Conservation (phyloP, 1,140 invertebrate genomes). For the Leguminivora glycinivorella region DNA sequence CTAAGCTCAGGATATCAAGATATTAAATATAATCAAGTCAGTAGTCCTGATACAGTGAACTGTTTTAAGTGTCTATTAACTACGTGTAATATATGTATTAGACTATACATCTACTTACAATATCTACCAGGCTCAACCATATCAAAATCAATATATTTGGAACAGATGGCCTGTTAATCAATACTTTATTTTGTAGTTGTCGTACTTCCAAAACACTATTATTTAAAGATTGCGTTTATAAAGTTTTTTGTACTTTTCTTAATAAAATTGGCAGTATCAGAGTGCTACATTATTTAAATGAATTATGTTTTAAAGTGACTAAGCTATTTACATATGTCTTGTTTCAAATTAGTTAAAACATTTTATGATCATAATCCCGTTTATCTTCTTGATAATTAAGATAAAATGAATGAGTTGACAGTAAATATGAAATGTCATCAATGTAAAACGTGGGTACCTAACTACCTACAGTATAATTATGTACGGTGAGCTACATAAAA, state of each 20-base stretch:
- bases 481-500: no score
- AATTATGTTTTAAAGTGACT: background rate
- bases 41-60: background rate
- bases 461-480: no score
- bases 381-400: conserved; percentile 42
- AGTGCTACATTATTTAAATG: background rate
- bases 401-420: conserved; percentile 4
- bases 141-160: no score
- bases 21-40: conserved; percentile 5
- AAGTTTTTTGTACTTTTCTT: background rate
- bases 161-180: no score
- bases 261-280: background rate
- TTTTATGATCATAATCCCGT: conserved; percentile 49
- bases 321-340: background rate
- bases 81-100: no score
- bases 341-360: conserved; percentile 38
- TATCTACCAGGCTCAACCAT: no score
- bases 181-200: no score
- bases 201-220: no score
- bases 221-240: background rate
- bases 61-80: background rate
- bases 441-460: no score
- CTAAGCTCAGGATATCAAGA: background rate
- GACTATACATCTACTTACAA: no score
- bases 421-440: no score